Conservation (phyloP, 2,797 vertebrate genomes). For the Octomys mimax region DNA sequence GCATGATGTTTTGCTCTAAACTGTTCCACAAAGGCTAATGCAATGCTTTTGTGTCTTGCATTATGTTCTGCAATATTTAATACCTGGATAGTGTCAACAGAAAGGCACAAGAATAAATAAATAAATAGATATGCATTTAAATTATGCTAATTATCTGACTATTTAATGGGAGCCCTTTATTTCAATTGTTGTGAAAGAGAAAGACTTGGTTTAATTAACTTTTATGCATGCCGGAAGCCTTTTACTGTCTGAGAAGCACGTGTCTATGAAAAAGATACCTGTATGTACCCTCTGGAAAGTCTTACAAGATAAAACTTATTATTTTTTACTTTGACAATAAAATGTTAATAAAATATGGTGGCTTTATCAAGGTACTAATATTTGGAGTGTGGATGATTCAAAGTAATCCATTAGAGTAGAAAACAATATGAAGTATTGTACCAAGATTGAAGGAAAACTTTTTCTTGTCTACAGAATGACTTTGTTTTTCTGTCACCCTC, state of each 20-base stretch:
- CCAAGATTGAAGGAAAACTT: not conserved
- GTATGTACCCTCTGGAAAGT: not conserved
- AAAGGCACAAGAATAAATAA: not conserved
- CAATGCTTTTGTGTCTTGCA: not conserved
- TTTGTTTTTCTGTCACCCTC: not conserved
- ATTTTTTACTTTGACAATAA: slow-evolving; percentile 50
- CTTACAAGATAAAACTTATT: not conserved
- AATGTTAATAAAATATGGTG: slow-evolving; percentile 34
- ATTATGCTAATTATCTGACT: slow-evolving; percentile 27
- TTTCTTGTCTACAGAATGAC: not conserved
- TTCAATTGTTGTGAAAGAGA: slow-evolving; percentile 15
- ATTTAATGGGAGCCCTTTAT: slow-evolving; percentile 34
- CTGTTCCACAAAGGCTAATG: not conserved
- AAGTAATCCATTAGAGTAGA: not conserved
- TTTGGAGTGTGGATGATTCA: not conserved
- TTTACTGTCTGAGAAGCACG: not conserved
- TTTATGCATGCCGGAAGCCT: not conserved
- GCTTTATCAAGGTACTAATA: not conserved
- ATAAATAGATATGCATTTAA: not conserved
- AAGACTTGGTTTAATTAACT: slow-evolving; percentile 54
- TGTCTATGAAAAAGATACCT: not conserved
- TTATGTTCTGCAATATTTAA: not conserved
- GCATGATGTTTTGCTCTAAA: not conserved
- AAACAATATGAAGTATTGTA: not conserved
- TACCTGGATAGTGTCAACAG: not conserved